phyloP scores from a whole-genome alignment of 2,888 invertebrate species.

The Agrotis clavis region DNA sequence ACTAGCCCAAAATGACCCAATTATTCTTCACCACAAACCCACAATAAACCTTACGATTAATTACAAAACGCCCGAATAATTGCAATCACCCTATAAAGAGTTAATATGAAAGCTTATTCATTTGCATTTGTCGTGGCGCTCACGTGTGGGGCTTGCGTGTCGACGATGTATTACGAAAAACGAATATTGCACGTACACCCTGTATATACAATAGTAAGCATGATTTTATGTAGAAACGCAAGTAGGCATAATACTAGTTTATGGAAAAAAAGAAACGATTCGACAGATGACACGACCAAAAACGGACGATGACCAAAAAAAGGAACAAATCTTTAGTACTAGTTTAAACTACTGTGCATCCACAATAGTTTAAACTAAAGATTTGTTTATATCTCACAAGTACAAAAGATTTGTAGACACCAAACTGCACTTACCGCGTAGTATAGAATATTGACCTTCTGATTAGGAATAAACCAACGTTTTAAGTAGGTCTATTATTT shows the following conservation, averaged over 20 bases:
- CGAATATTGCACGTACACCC: conserved; percentile 73
- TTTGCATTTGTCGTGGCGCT: conserved; percentile 88
- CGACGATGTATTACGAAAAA: conserved; percentile 82
- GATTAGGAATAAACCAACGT: not conserved
- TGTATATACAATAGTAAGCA: conserved; percentile 69
- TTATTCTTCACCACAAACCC: conserved; percentile 29
- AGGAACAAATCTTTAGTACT: too few relatives aligned
- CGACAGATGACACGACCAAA: too few relatives aligned
- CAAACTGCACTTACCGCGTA: not conserved
- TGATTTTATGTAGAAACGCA: conserved; percentile 59
- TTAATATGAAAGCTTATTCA: conserved; percentile 86
- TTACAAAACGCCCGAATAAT: conserved; percentile 52
- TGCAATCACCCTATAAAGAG: conserved; percentile 78
- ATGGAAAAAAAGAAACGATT: too few relatives aligned
- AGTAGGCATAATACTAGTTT: conserved; percentile 48
- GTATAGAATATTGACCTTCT: not conserved
- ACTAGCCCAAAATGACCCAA: conserved; percentile 24
- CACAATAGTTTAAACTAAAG: too few relatives aligned
- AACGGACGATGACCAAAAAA: too few relatives aligned
- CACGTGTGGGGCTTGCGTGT: conserved; percentile 87
- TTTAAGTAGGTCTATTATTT: too few relatives aligned
- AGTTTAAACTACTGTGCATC: too few relatives aligned
- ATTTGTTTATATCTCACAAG: too few relatives aligned
- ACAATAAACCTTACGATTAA: conserved; percentile 55
- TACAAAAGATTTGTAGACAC: too few relatives aligned